Percentiles rank a stretch among this genome's conserved stretches.
Conservation (phyloP, 2,113 vertebrate genomes). For the Phalacrocorax pelagicus region DNA sequence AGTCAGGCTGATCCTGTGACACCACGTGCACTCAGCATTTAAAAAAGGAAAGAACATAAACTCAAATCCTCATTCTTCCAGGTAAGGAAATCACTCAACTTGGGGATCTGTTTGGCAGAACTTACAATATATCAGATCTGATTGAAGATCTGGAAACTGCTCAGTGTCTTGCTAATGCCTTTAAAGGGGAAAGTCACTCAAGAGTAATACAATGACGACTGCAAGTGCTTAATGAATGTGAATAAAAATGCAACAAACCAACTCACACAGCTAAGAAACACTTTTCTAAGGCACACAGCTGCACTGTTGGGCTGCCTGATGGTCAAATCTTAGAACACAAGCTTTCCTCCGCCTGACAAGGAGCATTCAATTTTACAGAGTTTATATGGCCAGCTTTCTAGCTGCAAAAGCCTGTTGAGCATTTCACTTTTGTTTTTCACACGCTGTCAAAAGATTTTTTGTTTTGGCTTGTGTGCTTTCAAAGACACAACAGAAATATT, state of each 20-base stretch:
- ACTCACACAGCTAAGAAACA: not conserved
- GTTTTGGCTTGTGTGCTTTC: constrained; percentile 16
- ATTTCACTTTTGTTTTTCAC: constrained; percentile 34
- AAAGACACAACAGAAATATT: constrained; percentile 22
- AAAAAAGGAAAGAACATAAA: not conserved
- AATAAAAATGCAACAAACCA: not conserved
- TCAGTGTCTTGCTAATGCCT: not conserved
- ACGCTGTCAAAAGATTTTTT: constrained; percentile 49
- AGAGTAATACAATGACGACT: not conserved
- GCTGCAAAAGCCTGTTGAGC: not conserved
- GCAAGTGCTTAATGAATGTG: not conserved
- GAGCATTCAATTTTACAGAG: not conserved
- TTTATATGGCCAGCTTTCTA: not conserved
- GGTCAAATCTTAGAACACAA: not conserved
- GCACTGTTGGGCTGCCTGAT: not conserved
- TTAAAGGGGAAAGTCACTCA: not conserved
- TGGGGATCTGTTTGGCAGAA: not conserved
- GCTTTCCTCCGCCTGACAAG: not conserved
- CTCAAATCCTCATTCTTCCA: not conserved
- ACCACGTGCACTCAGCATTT: not conserved
- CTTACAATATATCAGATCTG: not conserved
- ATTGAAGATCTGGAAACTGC: not conserved
- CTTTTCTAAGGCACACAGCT: not conserved
- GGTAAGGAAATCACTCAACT: not conserved
- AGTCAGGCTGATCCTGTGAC: not conserved